Evolutionary conservation across 2,888 invertebrate genomes (phyloP).

Genomic region (Dicyrtoma fusca): DNA sequence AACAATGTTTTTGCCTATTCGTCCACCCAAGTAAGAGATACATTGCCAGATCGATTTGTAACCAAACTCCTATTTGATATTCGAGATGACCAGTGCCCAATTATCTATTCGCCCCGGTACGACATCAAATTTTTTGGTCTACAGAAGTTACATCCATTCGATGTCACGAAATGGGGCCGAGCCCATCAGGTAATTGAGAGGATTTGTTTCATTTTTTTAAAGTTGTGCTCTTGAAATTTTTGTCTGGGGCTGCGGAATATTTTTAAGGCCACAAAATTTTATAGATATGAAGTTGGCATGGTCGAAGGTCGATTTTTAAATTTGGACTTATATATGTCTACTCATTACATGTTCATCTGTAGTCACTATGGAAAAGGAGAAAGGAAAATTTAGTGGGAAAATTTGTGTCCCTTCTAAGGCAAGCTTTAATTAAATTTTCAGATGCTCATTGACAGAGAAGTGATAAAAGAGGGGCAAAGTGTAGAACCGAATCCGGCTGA

Average conservation of each 20-base stretch:
- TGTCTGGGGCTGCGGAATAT: too few relatives aligned
- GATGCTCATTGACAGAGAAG: slow-evolving; percentile 26
- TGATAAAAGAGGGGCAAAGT: slow-evolving; percentile 58
- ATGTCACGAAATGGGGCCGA: slow-evolving; percentile 83
- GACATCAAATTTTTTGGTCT: slow-evolving; percentile 80
- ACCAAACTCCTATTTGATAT: slow-evolving; percentile 40
- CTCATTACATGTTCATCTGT: too few relatives aligned
- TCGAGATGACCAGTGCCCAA: slow-evolving; percentile 69
- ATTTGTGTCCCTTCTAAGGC: too few relatives aligned
- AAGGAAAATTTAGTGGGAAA: too few relatives aligned
- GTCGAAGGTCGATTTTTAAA: too few relatives aligned
- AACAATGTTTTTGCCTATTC: too few relatives aligned
- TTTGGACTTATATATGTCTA: too few relatives aligned
- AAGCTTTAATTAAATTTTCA: slow-evolving; percentile 10
- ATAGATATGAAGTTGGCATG: too few relatives aligned
- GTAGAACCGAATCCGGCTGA: slow-evolving; percentile 74
- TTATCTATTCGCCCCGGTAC: slow-evolving; percentile 77
- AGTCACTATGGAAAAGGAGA: too few relatives aligned
- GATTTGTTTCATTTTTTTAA: too few relatives aligned
- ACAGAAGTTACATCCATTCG: slow-evolving; percentile 85
- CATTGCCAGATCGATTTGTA: background rate
- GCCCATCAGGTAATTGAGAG: slow-evolving; percentile 69
- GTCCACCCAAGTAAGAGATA: background rate
- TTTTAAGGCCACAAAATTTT: too few relatives aligned
- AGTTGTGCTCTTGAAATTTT: too few relatives aligned